Percentiles rank a stretch among this genome's conserved stretches.
These are phyloP conservation scores for Tortricodes alternella DNA, from an alignment of 2,888 invertebrate genomes.

Conservation along the genomic window DNA sequence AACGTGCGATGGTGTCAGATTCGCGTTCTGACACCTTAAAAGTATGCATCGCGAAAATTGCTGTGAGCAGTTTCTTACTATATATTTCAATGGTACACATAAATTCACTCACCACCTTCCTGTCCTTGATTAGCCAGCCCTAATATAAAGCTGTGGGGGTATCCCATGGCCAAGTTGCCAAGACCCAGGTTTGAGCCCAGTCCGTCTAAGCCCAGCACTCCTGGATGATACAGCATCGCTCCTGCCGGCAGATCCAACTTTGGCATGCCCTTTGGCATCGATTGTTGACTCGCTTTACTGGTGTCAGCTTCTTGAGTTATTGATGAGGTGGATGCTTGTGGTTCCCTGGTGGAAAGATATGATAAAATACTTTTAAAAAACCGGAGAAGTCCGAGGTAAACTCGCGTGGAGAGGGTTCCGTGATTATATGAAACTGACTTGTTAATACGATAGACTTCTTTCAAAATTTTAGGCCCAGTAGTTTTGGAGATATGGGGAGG, in stretches of 20 bases:
- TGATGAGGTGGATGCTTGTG: conserved; percentile 66
- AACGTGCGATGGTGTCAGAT: too few relatives aligned
- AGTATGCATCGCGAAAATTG: too few relatives aligned
- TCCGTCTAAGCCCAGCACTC: conserved; percentile 64
- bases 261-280: conserved; percentile 63
- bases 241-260: conserved; percentile 73
- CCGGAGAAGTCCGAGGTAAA: too few relatives aligned
- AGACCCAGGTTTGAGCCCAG: conserved; percentile 67
- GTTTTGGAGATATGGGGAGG: too few relatives aligned
- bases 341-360: conserved; percentile 50
- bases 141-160: conserved; percentile 76
- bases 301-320: conserved; percentile 67
- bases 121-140: conserved; percentile 77
- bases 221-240: conserved; percentile 73
- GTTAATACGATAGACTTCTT: too few relatives aligned
- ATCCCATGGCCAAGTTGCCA: conserved; percentile 73
- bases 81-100: too few relatives aligned
- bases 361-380: background rate
- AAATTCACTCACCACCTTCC: conserved; percentile 71
- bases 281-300: conserved; percentile 56
- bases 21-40: too few relatives aligned
- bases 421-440: too few relatives aligned
- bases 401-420: too few relatives aligned
- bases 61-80: too few relatives aligned
- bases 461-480: too few relatives aligned